Conservation (phyloP, 2,797 vertebrate genomes). For the Neomorphus geoffroyi region DNA sequence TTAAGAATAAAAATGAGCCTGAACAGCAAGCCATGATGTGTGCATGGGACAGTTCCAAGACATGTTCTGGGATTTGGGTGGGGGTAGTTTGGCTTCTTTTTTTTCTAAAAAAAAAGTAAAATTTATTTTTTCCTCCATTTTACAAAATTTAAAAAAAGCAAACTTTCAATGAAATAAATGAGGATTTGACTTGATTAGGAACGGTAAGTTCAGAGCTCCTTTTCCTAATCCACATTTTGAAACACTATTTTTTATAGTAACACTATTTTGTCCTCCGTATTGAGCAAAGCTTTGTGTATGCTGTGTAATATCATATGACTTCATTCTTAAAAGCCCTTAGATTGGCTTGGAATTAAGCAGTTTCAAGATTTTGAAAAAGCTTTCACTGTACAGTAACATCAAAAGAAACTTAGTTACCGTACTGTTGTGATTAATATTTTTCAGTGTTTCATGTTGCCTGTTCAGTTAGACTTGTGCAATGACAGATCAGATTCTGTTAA, state of each 20-base stretch:
- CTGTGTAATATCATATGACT: neutral
- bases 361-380: neutral
- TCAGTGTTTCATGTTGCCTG: conserved; percentile 80
- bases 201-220: neutral
- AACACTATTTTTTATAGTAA: neutral
- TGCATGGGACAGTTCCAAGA: neutral
- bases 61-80: neutral
- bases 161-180: neutral
- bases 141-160: neutral
- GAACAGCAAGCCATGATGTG: neutral
- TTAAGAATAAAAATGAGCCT: neutral
- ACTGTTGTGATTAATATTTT: conserved; percentile 28
- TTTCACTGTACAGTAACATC: neutral
- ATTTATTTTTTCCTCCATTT: neutral
- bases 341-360: neutral
- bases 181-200: neutral
- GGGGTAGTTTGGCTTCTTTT: neutral
- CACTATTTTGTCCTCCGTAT: neutral
- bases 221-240: neutral
- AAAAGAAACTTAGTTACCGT: neutral
- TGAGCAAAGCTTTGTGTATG: neutral
- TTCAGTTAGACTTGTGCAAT: conserved; percentile 61
- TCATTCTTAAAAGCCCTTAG: neutral
- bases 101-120: neutral
- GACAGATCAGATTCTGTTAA: conserved; percentile 12